Base-by-base conservation (phyloP, 2,797 vertebrate species). In the Mastacembelus armatus region DNA sequence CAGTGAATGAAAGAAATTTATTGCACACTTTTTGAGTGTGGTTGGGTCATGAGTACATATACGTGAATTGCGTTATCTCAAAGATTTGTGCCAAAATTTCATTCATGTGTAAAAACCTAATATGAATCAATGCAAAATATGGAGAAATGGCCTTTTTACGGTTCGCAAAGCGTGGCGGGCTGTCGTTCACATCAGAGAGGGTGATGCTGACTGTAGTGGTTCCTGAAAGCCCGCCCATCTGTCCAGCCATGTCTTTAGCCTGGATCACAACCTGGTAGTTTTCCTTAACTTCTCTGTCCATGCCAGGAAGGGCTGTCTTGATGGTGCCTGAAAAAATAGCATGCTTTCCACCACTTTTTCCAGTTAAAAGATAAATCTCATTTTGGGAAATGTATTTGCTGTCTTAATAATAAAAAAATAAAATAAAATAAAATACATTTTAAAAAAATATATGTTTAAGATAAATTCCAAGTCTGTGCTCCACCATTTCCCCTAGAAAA, bases 211-310 rank as follows among this genome's bases (percentile, higher is more conserved):
- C 95, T 0, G 94, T 97, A 2, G 98, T 96, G 52, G 97, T 98
- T 2, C 97, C 98, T 3, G 98, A 98, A 10, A 98, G 83, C 5
- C 98, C 98, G 0, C 98, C 98, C 96, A 98, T 98, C 91, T 99
- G 98, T 36, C 98, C 98, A 0, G 96, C 98, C 98, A 99, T 99
- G 90, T 99, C 98, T 57, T 98, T 99, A 9, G 98, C 98, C 81
- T 99, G 98, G 85, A 98, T 98, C 66, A 99, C 96, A 49, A 99
- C 97, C 91, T 98, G 97, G 81, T 98, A 99, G 22, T 96, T 92
- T 15, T 98, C 97, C 66, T 94, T 94, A 27, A 98, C 96, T 90
- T 99, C 98, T 79, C 98, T 92, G 84, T 96, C 96, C 98, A 99
- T 99, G 66, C 96, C 95, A 0, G 97, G 95, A 19, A 99, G 91